phyloP scores from a whole-genome alignment of 2,888 invertebrate species.

The Chymomyza caudatula region DNA sequence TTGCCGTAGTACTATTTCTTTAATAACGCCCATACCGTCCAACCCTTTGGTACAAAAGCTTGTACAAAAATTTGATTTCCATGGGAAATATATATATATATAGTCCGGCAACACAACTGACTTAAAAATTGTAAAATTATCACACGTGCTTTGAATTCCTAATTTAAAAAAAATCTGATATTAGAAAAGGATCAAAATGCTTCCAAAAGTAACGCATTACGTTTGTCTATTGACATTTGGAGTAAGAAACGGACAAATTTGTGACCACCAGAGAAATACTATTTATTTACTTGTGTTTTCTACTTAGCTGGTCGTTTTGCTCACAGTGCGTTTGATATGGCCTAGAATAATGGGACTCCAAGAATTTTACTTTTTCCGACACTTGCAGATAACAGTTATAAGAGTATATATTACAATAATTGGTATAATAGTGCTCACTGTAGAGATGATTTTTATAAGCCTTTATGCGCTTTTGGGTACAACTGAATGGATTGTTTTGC shows the following conservation, averaged over 20 bases:
- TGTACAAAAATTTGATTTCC: too few relatives aligned
- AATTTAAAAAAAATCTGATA: conserved; percentile 11
- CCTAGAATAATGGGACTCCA: conserved; percentile 4
- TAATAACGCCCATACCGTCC: too few relatives aligned
- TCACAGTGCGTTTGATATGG: conserved; percentile 26
- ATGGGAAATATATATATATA: too few relatives aligned
- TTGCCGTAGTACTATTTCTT: too few relatives aligned
- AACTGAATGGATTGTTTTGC: conserved; percentile 26
- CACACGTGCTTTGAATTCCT: too few relatives aligned
- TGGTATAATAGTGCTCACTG: not conserved
- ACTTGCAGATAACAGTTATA: conserved; percentile 17
- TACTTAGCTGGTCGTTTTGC: not conserved
- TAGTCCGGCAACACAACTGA: too few relatives aligned
- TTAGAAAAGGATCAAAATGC: conserved; percentile 13
- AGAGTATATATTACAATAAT: conserved; percentile 17
- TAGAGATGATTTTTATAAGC: not conserved
- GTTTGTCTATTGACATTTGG: not conserved
- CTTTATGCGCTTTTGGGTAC: conserved; percentile 21
- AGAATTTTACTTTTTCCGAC: conserved; percentile 6
- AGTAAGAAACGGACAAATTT: conserved; percentile 23
- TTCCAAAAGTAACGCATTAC: not conserved
- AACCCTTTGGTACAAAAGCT: too few relatives aligned
- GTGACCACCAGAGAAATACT: too few relatives aligned
- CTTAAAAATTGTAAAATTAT: too few relatives aligned
- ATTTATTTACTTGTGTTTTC: not conserved